Evolutionary conservation across 2,113 vertebrate genomes (phyloP).

Genomic region (Saguinus imperator): DNA sequence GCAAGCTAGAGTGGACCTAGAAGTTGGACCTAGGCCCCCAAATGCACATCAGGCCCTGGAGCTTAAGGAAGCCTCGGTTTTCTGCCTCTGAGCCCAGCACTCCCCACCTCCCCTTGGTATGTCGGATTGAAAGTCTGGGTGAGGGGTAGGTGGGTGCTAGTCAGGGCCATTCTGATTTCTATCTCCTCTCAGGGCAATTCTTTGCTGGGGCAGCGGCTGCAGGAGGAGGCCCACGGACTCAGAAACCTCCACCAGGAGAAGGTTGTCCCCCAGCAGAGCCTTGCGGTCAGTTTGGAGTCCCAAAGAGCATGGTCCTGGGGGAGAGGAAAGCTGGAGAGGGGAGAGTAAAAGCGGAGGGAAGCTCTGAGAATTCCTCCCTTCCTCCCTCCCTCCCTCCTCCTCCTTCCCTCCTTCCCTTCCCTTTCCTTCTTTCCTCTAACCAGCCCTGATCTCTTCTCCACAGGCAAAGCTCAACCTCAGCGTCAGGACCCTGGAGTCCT

Average conservation of each 20-base stretch:
- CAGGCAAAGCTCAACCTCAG: slow-evolving; percentile 83
- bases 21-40: neutral
- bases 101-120: fast-evolving
- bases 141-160: fast-evolving
- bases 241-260: slow-evolving; percentile 71
- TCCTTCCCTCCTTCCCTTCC: fast-evolving
- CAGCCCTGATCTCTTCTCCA: neutral
- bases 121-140: fast-evolving
- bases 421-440: neutral
- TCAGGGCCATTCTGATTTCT: neutral
- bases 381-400: too few species aligned
- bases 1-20: neutral
- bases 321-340: neutral
- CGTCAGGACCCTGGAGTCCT: slow-evolving; percentile 70
- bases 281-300: slow-evolving; percentile 78
- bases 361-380: fast-evolving
- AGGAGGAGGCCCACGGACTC: slow-evolving; percentile 53
- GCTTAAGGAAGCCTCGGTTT: neutral
- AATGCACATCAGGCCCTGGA: neutral
- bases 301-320: neutral
- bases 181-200: slow-evolving; percentile 66
- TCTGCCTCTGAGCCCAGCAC: neutral
- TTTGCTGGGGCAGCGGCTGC: slow-evolving; percentile 64
- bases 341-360: neutral
- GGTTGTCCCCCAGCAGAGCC: slow-evolving; percentile 68